phyloP scores from a whole-genome alignment of 2,888 invertebrate genomes.

The Calliscelio sp. region DNA sequence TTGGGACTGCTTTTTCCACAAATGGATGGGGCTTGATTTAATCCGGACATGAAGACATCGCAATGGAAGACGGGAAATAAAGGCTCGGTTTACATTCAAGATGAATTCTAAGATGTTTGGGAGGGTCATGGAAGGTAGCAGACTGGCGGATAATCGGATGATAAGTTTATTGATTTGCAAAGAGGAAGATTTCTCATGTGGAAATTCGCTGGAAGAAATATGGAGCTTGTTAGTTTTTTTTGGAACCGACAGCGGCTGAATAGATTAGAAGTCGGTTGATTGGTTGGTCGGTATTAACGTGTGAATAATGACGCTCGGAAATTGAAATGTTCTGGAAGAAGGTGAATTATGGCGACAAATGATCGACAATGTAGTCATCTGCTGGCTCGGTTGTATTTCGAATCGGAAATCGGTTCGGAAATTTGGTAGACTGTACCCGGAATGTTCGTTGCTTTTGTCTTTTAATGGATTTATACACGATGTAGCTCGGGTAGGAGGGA shows the following conservation, averaged over 20 bases:
- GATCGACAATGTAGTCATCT: constrained; percentile 26
- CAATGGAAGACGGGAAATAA: constrained; percentile 3
- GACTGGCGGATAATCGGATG: too few relatives aligned
- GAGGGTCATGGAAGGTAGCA: too few relatives aligned
- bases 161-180: too few relatives aligned
- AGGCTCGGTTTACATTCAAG: too few relatives aligned
- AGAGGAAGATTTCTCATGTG: too few relatives aligned
- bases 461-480: too few relatives aligned
- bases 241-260: too few relatives aligned
- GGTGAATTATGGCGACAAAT: constrained; percentile 61
- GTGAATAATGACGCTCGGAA: constrained; percentile 62
- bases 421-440: too few relatives aligned
- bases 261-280: constrained; percentile 58
- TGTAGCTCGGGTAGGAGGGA: constrained; percentile 9
- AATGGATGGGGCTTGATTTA: constrained; percentile 44
- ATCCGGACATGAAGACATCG: constrained; percentile 25
- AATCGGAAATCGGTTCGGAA: neutral
- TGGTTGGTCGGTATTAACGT: constrained; percentile 47
- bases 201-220: too few relatives aligned
- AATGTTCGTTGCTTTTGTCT: too few relatives aligned
- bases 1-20: constrained; percentile 8
- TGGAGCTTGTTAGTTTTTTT: too few relatives aligned
- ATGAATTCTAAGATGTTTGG: too few relatives aligned
- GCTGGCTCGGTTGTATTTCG: constrained; percentile 11
- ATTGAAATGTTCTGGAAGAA: constrained; percentile 57